These are phyloP conservation scores for Protonemura montana DNA, from an alignment of 2,888 invertebrate species.

Conservation along the genomic window DNA sequence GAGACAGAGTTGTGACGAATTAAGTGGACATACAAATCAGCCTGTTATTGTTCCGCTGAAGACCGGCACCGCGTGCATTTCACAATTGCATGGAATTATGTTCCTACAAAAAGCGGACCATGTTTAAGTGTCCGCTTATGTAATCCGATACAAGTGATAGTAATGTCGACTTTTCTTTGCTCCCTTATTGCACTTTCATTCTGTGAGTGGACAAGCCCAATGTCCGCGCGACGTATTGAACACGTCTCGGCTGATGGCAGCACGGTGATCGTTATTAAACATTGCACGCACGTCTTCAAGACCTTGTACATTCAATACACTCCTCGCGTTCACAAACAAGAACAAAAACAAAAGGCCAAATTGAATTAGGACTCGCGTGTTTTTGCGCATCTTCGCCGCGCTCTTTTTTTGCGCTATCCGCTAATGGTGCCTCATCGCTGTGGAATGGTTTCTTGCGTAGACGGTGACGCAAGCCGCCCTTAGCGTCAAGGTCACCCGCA, in stretches of 20 bases:
- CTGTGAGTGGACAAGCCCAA: too few relatives aligned
- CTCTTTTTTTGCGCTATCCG: neutral
- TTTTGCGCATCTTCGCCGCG: neutral
- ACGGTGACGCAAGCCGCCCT: neutral
- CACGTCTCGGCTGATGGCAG: neutral
- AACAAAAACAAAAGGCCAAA: constrained; percentile 7
- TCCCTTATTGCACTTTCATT: too few relatives aligned
- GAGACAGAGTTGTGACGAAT: too few relatives aligned
- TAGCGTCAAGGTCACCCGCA: neutral
- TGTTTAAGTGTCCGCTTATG: too few relatives aligned
- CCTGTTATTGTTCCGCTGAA: too few relatives aligned
- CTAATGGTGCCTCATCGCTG: neutral
- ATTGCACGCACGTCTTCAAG: neutral
- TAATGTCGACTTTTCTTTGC: too few relatives aligned
- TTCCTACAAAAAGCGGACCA: too few relatives aligned
- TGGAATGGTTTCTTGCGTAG: neutral
- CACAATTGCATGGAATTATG: too few relatives aligned
- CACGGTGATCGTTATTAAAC: neutral
- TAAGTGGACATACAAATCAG: too few relatives aligned
- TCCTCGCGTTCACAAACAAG: neutral
- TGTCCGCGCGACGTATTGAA: too few relatives aligned
- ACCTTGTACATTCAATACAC: neutral
- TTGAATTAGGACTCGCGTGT: neutral
- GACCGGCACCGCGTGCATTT: too few relatives aligned
- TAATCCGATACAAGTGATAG: too few relatives aligned